A percentile compares a stretch with the other conserved stretches of the same genome.
Conservation (phyloP, 2,888 invertebrate species). For the Eupithecia tripunctaria region DNA sequence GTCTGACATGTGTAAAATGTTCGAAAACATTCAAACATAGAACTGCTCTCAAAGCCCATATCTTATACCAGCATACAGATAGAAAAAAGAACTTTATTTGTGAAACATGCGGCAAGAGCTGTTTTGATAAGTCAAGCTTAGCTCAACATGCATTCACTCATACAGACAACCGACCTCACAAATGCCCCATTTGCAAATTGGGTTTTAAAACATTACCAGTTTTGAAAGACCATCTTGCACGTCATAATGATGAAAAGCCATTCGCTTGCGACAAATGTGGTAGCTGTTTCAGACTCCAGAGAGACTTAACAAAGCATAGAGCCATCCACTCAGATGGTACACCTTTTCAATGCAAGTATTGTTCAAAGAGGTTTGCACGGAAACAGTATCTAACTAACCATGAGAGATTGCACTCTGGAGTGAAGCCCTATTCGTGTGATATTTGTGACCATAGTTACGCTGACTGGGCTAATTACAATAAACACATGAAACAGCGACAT, state of each 20-base stretch:
- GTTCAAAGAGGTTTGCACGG: conserved; percentile 86
- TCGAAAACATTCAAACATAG: conserved; percentile 7
- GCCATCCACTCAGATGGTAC: conserved; percentile 89
- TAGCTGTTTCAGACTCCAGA: conserved; percentile 55
- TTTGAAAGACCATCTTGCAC: conserved; percentile 58
- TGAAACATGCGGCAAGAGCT: conserved; percentile 84
- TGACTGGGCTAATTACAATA: conserved; percentile 91
- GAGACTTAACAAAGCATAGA: conserved; percentile 85
- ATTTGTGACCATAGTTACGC: conserved; percentile 87
- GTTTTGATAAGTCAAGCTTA: conserved; percentile 84
- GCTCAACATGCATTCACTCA: conserved; percentile 82
- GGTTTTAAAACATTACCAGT: conserved; percentile 58
- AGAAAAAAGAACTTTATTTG: conserved; percentile 73
- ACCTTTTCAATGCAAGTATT: conserved; percentile 88
- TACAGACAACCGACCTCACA: conserved; percentile 59
- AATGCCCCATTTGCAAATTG: conserved; percentile 68
- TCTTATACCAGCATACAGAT: conserved; percentile 9
- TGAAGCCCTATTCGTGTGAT: conserved; percentile 87
- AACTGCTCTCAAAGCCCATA: not conserved
- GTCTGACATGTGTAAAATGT: conserved; percentile 11
- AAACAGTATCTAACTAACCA: conserved; percentile 64
- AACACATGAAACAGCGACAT: conserved; percentile 89
- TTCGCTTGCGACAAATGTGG: conserved; percentile 64
- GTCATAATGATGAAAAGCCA: conserved; percentile 59
- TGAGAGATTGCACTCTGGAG: conserved; percentile 86